Percentiles rank a stretch among this genome's conserved stretches.
Evolutionary conservation across 1,140 invertebrate species (phyloP).

Genomic region (Bombus haemorrhoidalis): DNA sequence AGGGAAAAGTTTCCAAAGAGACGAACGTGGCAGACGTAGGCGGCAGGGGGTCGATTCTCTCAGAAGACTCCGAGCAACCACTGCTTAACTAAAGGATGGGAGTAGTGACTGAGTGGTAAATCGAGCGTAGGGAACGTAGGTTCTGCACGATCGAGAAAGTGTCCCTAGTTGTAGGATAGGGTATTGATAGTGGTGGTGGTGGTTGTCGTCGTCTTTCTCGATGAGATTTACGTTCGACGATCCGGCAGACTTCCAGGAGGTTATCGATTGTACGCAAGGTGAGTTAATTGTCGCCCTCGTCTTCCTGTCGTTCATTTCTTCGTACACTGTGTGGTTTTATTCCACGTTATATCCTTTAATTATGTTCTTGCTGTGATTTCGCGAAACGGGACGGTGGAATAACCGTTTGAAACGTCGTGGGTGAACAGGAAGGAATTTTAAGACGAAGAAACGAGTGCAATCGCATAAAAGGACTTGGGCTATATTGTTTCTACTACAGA

Average conservation of each 20-base stretch:
- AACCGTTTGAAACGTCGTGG: slow-evolving; percentile 64
- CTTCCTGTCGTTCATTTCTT: neutral
- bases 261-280: slow-evolving; percentile 61
- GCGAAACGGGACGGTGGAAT: slow-evolving; percentile 44
- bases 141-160: slow-evolving; percentile 65
- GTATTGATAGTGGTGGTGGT: neutral
- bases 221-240: slow-evolving; percentile 65
- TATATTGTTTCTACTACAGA: slow-evolving; percentile 38
- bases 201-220: slow-evolving; percentile 42
- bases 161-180: slow-evolving; percentile 5
- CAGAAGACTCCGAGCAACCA: slow-evolving; percentile 39
- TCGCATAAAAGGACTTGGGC: slow-evolving; percentile 36
- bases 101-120: slow-evolving; percentile 56
- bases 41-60: slow-evolving; percentile 51
- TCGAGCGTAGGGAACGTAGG: slow-evolving; percentile 65
- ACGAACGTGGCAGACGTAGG: neutral
- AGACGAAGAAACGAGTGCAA: slow-evolving; percentile 42
- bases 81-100: slow-evolving; percentile 54
- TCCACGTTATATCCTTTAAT: slow-evolving; percentile 56
- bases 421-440: slow-evolving; percentile 42
- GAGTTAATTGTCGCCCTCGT: slow-evolving; percentile 59
- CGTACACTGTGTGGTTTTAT: slow-evolving; percentile 27
- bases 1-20: slow-evolving; percentile 60
- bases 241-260: slow-evolving; percentile 35
- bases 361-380: slow-evolving; percentile 41